A percentile compares a stretch with the other conserved stretches of the same genome.
Evolutionary conservation across 2,797 vertebrate genomes (phyloP).

Genomic region (Selene dorsalis): DNA sequence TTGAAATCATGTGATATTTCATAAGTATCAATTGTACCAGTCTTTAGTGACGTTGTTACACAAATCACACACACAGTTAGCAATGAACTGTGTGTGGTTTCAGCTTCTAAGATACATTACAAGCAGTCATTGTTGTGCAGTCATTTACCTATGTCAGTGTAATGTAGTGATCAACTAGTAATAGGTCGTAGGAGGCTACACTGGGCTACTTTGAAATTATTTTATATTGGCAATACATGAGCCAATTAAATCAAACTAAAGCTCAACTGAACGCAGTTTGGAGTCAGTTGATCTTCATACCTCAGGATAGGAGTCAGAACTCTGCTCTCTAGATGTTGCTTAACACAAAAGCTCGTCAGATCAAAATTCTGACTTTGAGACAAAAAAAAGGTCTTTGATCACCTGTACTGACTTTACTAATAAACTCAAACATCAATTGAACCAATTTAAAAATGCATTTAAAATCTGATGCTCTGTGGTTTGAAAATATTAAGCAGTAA

Average conservation of each 20-base stretch:
- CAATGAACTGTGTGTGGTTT: not conserved
- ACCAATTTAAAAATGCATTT: too few species aligned
- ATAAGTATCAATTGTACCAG: not conserved
- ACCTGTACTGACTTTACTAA: not conserved
- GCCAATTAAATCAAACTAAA: not conserved
- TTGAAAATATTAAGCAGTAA: too few species aligned
- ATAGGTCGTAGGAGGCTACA: too few species aligned
- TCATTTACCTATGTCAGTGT: not conserved
- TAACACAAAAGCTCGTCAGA: not conserved
- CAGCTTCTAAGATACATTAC: too few species aligned
- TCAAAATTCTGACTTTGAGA: not conserved
- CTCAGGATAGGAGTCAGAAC: not conserved
- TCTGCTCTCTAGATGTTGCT: not conserved
- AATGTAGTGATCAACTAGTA: not conserved
- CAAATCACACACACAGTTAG: not conserved
- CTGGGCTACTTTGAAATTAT: too few species aligned
- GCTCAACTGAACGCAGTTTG: not conserved
- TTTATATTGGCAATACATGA: too few species aligned
- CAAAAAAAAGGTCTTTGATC: not conserved
- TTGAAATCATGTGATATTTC: not conserved
- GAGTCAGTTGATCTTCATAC: not conserved
- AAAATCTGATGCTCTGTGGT: too few species aligned
- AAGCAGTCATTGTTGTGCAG: constrained; percentile 3
- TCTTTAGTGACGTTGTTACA: not conserved
- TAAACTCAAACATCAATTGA: not conserved